phyloP scores from a whole-genome alignment of 2,113 vertebrate species.

The Albula goreensis region DNA sequence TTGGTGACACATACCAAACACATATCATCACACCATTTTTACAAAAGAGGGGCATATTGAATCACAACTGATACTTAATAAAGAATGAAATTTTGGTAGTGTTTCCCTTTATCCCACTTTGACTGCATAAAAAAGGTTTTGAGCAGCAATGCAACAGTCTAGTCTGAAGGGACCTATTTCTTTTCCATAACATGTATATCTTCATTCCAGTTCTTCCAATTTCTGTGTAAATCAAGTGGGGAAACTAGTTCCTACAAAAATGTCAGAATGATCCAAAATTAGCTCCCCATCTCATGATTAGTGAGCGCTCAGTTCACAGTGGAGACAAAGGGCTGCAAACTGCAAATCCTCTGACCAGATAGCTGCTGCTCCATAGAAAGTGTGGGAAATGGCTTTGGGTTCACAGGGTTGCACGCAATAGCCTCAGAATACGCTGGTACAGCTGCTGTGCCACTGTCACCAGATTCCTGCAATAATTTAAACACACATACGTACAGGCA shows the following conservation, averaged over 20 bases:
- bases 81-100: slow-evolving; percentile 1
- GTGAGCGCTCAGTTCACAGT: neutral
- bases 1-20: neutral
- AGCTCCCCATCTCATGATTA: neutral
- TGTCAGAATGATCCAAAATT: neutral
- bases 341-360: neutral
- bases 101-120: slow-evolving; percentile 10
- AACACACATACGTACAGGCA: slow-evolving; percentile 9
- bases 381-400: neutral
- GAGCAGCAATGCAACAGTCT: neutral
- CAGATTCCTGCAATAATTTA: slow-evolving; percentile 55
- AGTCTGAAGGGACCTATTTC: neutral
- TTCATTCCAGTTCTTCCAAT: neutral
- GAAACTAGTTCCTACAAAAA: neutral
- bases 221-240: neutral
- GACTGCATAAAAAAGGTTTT: neutral
- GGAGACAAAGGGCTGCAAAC: neutral
- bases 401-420: slow-evolving; percentile 61
- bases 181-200: neutral
- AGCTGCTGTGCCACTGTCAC: slow-evolving; percentile 61
- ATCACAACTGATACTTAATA: neutral
- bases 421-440: slow-evolving; percentile 58
- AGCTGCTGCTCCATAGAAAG: neutral
- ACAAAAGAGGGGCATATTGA: slow-evolving; percentile 12
- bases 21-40: neutral